Evolutionary conservation across 2,888 invertebrate genomes (phyloP).

Genomic region (Odiellus spinosus): DNA sequence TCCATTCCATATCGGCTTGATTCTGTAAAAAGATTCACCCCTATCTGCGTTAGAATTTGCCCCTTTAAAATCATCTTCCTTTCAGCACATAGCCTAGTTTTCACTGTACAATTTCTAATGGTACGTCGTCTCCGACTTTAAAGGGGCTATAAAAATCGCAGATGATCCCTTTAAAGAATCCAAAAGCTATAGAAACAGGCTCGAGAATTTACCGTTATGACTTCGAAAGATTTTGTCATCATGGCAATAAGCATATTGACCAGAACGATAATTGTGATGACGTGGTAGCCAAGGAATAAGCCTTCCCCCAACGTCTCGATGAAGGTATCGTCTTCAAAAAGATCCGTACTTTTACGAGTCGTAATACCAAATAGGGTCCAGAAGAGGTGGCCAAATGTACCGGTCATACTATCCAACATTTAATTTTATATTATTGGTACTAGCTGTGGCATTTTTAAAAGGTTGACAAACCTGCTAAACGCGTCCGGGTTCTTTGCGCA

Average conservation of each 20-base stretch:
- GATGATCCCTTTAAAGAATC: no score
- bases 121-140: no score
- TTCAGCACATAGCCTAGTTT: no score
- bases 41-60: no score
- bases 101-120: no score
- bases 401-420: no score
- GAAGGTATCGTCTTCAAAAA: constrained; percentile 30
- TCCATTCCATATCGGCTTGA: constrained; percentile 56
- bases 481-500: constrained; percentile 27
- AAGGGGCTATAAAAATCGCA: no score
- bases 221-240: constrained; percentile 32
- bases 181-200: no score
- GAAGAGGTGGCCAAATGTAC: constrained; percentile 18
- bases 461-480: constrained; percentile 26
- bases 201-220: constrained; percentile 23
- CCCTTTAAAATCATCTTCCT: no score
- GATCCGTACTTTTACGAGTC: constrained; percentile 27
- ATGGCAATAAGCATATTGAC: constrained; percentile 33
- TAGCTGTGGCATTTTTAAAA: no score
- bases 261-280: constrained; percentile 33
- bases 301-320: constrained; percentile 35
- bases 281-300: constrained; percentile 35
- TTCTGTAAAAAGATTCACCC: no score
- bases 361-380: constrained; percentile 35
- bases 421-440: no score